Conservation (phyloP, 2,113 vertebrate genomes). For the Datnioides undecimradiatus region DNA sequence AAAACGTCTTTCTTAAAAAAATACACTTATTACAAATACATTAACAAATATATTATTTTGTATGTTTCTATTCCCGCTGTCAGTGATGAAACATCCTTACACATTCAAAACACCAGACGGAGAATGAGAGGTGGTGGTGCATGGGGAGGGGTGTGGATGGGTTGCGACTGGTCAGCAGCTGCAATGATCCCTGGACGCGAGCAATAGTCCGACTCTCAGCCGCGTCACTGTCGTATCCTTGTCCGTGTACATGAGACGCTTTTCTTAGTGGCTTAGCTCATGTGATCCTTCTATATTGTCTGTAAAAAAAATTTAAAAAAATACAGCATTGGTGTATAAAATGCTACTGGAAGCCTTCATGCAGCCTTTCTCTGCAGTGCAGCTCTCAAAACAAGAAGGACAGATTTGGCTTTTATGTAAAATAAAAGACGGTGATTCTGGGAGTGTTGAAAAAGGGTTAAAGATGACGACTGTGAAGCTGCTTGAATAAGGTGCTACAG, state of each 20-base stretch:
- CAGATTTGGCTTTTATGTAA: constrained; percentile 23
- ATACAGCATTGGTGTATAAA: neutral
- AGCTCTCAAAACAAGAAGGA: constrained; percentile 34
- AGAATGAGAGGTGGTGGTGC: constrained; percentile 12
- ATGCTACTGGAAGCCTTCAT: constrained; percentile 38
- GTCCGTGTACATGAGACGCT: constrained; percentile 56
- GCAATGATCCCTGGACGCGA: constrained; percentile 40
- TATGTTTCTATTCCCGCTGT: constrained; percentile 1
- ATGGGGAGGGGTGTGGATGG: neutral
- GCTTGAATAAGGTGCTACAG: constrained; percentile 69
- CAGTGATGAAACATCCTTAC: neutral
- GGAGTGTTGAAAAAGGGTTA: constrained; percentile 17
- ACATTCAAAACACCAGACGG: constrained; percentile 13
- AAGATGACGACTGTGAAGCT: constrained; percentile 46
- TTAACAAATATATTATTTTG: constrained; percentile 9
- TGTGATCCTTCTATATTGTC: constrained; percentile 61
- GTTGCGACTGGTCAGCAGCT: constrained; percentile 10
- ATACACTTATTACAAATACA: too few species aligned
- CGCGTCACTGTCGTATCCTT: constrained; percentile 32
- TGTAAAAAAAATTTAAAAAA: constrained; percentile 8
- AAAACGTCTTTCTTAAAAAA: constrained; percentile 10
- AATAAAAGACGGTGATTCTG: constrained; percentile 19
- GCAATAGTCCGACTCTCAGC: constrained; percentile 43
- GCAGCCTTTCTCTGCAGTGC: constrained; percentile 42
- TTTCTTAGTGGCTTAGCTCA: constrained; percentile 71